A percentile compares a stretch with the other conserved stretches of the same genome.
Evolutionary conservation across 1,140 invertebrate species (phyloP).

Genomic region (Ips nitidus): DNA sequence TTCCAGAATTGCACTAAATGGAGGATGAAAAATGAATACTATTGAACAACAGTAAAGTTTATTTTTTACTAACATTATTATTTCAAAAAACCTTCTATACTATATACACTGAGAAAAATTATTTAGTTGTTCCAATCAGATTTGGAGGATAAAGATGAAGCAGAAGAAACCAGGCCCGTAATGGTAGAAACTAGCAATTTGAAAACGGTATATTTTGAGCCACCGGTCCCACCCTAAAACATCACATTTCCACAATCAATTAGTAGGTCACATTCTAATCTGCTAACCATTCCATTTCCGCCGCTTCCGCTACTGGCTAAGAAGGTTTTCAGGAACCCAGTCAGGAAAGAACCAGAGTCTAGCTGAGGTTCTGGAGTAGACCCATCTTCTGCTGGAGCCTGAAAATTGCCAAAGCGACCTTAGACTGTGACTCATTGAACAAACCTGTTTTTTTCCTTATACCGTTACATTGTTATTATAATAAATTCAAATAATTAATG

Average conservation of each 20-base stretch:
- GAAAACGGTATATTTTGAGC: constrained; percentile 22
- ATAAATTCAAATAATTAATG: background rate
- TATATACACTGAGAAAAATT: background rate
- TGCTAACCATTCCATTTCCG: constrained; percentile 17
- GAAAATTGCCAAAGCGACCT: background rate
- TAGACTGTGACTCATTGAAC: background rate
- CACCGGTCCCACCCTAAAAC: constrained; percentile 14
- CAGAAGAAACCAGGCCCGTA: constrained; percentile 20
- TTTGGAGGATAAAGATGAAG: constrained; percentile 19
- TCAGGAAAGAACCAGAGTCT: constrained; percentile 32
- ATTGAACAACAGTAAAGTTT: too few relatives aligned
- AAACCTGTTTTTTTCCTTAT: background rate
- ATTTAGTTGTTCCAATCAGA: constrained; percentile 20
- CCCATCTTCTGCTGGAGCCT: background rate
- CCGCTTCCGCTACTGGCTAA: constrained; percentile 14
- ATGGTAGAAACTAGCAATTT: constrained; percentile 25
- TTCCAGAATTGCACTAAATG: too few relatives aligned
- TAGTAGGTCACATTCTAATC: background rate
- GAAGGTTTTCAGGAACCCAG: constrained; percentile 33
- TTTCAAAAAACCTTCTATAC: too few relatives aligned
- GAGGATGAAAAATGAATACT: too few relatives aligned
- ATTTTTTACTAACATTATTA: too few relatives aligned
- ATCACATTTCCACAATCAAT: background rate
- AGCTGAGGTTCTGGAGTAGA: constrained; percentile 11
- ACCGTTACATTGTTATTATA: background rate